Evolutionary conservation across 2,888 invertebrate species (phyloP).

Genomic region (Phalera bucephala): DNA sequence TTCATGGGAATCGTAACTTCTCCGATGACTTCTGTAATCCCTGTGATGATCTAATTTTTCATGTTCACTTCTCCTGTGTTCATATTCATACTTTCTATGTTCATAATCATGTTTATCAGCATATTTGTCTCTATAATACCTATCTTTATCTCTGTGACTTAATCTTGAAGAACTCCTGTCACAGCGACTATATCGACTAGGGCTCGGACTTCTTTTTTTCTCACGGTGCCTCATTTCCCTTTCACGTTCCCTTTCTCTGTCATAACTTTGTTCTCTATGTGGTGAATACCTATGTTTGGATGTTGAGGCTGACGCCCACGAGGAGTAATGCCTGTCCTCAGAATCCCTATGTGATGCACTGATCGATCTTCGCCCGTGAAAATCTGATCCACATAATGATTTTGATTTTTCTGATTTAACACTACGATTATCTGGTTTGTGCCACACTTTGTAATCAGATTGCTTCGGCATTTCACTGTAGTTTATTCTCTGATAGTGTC

Average conservation of each 20-base stretch:
- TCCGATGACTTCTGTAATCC: conserved; percentile 46
- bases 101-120: conserved; percentile 36
- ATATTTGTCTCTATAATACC: conserved; percentile 22
- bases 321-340: conserved; percentile 13
- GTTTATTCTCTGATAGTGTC: conserved; percentile 11
- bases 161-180: conserved; percentile 34
- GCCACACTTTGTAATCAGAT: neutral
- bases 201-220: conserved; percentile 42
- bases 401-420: conserved; percentile 5
- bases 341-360: conserved; percentile 3
- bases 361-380: conserved; percentile 5
- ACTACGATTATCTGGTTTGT: neutral
- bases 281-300: conserved; percentile 37
- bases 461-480: conserved; percentile 1
- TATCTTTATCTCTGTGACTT: conserved; percentile 38
- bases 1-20: conserved; percentile 34
- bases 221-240: conserved; percentile 33
- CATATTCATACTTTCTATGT: conserved; percentile 38
- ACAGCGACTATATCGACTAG: conserved; percentile 32
- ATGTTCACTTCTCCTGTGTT: conserved; percentile 48
- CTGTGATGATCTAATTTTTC: conserved; percentile 40
- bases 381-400: conserved; percentile 1
- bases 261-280: conserved; percentile 27
- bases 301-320: conserved; percentile 11
- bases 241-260: conserved; percentile 22